phyloP scores from a whole-genome alignment of 1,140 invertebrate species.

The Cephus cinctus region DNA sequence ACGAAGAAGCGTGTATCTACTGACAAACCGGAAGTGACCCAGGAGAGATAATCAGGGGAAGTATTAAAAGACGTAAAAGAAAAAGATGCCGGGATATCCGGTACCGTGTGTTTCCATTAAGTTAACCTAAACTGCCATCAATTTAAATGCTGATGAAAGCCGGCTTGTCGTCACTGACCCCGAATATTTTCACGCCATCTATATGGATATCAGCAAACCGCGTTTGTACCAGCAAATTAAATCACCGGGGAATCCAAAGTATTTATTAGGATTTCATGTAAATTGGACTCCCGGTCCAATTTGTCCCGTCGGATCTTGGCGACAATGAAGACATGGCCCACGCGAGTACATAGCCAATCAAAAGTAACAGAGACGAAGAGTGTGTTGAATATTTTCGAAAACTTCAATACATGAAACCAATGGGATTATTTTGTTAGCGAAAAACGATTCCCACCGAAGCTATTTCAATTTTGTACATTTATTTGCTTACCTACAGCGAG shows the following conservation, averaged over 20 bases:
- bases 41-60: no score
- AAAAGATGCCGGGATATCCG: no score
- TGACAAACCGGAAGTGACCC: no score
- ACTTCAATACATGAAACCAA: background rate
- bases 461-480: background rate
- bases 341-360: no score
- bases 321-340: no score
- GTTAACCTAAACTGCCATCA: conserved; percentile 30
- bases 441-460: no score
- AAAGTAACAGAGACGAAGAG: background rate
- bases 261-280: conserved; percentile 40
- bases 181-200: conserved; percentile 37
- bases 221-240: conserved; percentile 32
- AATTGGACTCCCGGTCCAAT: conserved; percentile 21
- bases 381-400: background rate
- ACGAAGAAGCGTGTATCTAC: no score
- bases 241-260: conserved; percentile 32
- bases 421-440: background rate
- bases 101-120: conserved; percentile 25
- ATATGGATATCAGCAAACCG: conserved; percentile 31
- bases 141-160: conserved; percentile 38
- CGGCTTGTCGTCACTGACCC: conserved; percentile 11
- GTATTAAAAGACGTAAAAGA: no score
- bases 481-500: background rate
- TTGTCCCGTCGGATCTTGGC: no score